A percentile compares a stretch with the other conserved stretches of the same genome.
Conservation (phyloP, 2,888 invertebrate genomes). For the Xestia ashworthii region DNA sequence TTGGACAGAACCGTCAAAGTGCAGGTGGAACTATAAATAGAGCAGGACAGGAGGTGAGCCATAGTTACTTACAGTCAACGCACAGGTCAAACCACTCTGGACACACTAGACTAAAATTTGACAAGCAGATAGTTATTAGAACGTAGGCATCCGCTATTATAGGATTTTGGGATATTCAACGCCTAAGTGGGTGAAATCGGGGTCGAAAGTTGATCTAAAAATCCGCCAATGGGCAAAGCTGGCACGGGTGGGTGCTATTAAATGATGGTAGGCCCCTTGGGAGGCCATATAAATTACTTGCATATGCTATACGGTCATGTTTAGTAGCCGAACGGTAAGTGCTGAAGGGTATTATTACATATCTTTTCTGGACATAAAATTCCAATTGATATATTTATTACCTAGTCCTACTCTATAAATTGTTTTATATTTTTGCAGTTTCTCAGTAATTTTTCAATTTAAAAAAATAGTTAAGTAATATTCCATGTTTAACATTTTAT, state of each 20-base stretch:
- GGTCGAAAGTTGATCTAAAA: not conserved
- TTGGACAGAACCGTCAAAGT: no score
- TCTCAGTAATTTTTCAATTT: not conserved
- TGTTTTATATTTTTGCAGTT: conserved; percentile 6
- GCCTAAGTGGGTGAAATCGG: not conserved
- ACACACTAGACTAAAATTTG: no score
- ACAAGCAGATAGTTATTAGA: no score
- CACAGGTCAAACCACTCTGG: no score
- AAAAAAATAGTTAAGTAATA: not conserved
- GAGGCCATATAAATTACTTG: conserved; percentile 15
- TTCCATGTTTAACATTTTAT: not conserved
- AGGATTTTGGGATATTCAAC: not conserved
- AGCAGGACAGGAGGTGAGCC: no score
- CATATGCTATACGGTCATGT: conserved; percentile 19
- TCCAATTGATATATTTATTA: conserved; percentile 42
- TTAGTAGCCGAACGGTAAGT: conserved; percentile 45
- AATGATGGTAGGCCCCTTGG: not conserved
- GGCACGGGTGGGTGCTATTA: not conserved
- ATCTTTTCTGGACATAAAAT: conserved; percentile 30
- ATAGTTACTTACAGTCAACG: no score
- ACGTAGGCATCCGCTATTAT: not conserved
- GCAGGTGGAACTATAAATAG: no score
- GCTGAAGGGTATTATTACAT: conserved; percentile 42
- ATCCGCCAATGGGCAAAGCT: not conserved
- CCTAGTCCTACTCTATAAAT: conserved; percentile 18